A percentile compares a stretch with the other conserved stretches of the same genome.
Conservation (phyloP, 2,113 vertebrate species). For the Chaenocephalus aceratus region DNA sequence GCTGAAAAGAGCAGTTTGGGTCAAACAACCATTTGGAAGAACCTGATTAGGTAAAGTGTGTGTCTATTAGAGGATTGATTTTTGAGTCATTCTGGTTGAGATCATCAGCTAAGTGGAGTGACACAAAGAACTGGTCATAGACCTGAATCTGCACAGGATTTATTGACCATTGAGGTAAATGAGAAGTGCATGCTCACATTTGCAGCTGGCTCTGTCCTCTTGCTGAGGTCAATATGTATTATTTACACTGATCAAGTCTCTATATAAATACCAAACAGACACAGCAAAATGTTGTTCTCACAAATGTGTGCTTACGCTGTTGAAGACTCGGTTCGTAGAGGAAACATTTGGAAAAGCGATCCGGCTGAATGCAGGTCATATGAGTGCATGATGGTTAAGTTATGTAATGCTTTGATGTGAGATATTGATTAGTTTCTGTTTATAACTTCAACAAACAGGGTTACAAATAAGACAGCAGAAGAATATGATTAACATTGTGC, state of each 20-base stretch:
- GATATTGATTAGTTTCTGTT: slow-evolving; percentile 6
- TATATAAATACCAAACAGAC: neutral
- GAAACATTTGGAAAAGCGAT: neutral
- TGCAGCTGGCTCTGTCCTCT: slow-evolving; percentile 1
- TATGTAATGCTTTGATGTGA: neutral
- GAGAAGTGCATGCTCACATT: slow-evolving; percentile 22
- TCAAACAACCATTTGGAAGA: slow-evolving; percentile 55
- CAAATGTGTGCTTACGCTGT: neutral
- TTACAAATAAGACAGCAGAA: neutral
- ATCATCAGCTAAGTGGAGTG: slow-evolving; percentile 63
- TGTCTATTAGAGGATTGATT: slow-evolving; percentile 73
- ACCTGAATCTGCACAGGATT: slow-evolving; percentile 41
- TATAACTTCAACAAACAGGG: neutral
- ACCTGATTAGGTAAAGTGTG: slow-evolving; percentile 58
- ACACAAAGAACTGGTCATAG: slow-evolving; percentile 43
- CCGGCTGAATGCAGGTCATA: neutral
- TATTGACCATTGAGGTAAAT: slow-evolving; percentile 23
- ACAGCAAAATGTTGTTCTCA: neutral
- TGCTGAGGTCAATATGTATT: slow-evolving; percentile 7
- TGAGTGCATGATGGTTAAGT: neutral
- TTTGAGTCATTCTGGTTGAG: slow-evolving; percentile 56
- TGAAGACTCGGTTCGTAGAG: neutral
- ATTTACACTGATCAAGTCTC: slow-evolving; percentile 39
- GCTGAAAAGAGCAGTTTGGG: slow-evolving; percentile 40
- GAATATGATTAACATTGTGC: slow-evolving; percentile 1